Conservation (phyloP, 1,140 invertebrate genomes). For the Nixonia krombeini region DNA sequence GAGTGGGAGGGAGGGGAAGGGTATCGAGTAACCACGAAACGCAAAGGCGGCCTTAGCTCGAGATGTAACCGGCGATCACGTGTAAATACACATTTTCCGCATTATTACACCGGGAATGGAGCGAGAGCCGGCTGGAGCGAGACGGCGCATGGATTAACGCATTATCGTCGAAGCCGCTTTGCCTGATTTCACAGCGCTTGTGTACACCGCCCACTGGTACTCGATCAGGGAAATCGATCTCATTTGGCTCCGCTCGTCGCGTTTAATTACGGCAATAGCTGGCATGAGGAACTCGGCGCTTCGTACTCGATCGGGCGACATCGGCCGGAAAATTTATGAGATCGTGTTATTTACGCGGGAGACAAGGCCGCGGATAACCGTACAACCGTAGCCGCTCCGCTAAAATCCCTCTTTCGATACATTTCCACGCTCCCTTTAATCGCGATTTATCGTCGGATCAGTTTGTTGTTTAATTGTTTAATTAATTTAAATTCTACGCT, state of each 20-base stretch:
- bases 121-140: not conserved
- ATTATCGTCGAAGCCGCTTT: constrained; percentile 18
- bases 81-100: not conserved
- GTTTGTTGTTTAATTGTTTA: too few relatives aligned
- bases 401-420: too few relatives aligned
- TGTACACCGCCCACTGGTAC: constrained; percentile 14
- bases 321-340: constrained; percentile 10
- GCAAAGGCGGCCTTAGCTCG: too few relatives aligned
- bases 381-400: too few relatives aligned
- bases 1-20: too few relatives aligned
- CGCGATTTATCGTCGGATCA: too few relatives aligned
- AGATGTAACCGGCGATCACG: not conserved
- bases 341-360: not conserved
- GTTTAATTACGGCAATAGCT: constrained; percentile 19
- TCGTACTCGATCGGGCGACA: constrained; percentile 9
- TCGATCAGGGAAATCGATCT: constrained; percentile 17
- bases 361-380: not conserved
- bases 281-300: constrained; percentile 16
- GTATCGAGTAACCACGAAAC: too few relatives aligned
- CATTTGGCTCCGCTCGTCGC: constrained; percentile 22
- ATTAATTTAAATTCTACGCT: too few relatives aligned
- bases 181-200: constrained; percentile 18
- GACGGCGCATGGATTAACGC: constrained; percentile 15
- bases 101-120: not conserved
- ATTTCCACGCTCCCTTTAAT: too few relatives aligned